Evolutionary conservation across 2,888 invertebrate genomes (phyloP).

Genomic region (Phytoseiulus persimilis): DNA sequence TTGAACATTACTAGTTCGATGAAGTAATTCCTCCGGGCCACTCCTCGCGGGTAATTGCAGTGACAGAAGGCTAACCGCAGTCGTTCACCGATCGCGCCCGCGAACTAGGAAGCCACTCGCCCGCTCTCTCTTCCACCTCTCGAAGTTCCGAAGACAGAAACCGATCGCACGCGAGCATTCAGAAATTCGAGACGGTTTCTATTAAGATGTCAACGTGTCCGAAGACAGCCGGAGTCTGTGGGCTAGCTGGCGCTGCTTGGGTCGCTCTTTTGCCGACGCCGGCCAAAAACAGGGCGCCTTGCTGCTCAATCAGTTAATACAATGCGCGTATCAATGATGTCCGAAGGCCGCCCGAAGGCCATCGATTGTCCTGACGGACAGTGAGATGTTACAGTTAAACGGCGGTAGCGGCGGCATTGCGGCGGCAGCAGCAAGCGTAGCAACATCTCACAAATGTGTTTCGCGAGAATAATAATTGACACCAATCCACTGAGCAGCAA

Average conservation of each 20-base stretch:
- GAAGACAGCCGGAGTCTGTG: neutral
- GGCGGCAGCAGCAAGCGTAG: neutral
- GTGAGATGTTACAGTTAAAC: neutral
- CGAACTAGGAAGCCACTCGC: neutral
- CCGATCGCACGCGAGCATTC: neutral
- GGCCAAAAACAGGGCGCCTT: neutral
- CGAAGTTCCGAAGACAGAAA: neutral
- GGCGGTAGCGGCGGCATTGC: neutral
- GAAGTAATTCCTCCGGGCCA: neutral
- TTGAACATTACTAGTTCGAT: neutral
- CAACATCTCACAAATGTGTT: slow-evolving; percentile 5
- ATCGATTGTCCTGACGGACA: neutral
- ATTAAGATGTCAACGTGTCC: neutral
- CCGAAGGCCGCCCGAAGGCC: neutral
- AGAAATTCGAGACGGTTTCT: neutral
- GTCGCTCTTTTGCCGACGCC: neutral
- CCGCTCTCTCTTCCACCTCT: neutral
- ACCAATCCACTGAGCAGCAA: neutral
- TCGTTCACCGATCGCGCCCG: neutral
- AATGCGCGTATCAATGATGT: slow-evolving; percentile 5
- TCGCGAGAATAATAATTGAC: neutral
- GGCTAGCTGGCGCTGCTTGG: too few species aligned
- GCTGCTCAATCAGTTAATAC: neutral
- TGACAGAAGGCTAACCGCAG: neutral
- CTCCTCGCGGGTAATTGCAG: neutral